Evolutionary conservation across 1,140 invertebrate species (phyloP).

Genomic region (Dysdera silvatica): DNA sequence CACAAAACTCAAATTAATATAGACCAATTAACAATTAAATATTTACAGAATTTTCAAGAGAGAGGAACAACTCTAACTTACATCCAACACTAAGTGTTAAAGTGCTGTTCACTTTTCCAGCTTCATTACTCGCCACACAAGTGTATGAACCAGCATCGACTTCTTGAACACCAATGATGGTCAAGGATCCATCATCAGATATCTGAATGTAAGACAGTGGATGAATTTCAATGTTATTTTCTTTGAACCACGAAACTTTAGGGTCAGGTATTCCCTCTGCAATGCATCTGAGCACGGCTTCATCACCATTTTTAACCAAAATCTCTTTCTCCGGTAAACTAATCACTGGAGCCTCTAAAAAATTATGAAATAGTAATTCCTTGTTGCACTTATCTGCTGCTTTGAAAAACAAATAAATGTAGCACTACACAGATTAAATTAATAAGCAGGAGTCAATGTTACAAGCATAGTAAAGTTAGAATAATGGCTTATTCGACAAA

Average conservation of each 20-base stretch:
- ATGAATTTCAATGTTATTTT: constrained; percentile 18
- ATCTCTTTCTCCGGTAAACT: constrained; percentile 23
- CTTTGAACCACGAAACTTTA: constrained; percentile 45
- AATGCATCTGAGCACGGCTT: constrained; percentile 34
- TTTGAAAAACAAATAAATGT: not conserved
- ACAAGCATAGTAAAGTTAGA: no score
- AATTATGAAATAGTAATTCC: no score
- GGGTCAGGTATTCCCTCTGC: constrained; percentile 46
- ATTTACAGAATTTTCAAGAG: no score
- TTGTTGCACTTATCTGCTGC: no score
- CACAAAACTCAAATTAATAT: no score
- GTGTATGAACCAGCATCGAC: constrained; percentile 42
- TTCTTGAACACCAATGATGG: constrained; percentile 34
- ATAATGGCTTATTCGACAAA: no score
- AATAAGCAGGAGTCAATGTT: no score
- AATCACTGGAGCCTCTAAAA: constrained; percentile 21
- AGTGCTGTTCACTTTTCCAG: constrained; percentile 38
- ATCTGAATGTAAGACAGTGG: constrained; percentile 23
- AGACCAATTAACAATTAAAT: no score
- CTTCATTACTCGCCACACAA: constrained; percentile 45
- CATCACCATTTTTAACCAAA: constrained; percentile 29
- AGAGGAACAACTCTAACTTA: constrained; percentile 35
- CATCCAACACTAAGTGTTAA: constrained; percentile 43
- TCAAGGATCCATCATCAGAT: constrained; percentile 12
- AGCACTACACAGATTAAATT: not conserved